These are phyloP conservation scores for Heliconius himera DNA, from an alignment of 1,140 invertebrate species.

Conservation along the genomic window DNA sequence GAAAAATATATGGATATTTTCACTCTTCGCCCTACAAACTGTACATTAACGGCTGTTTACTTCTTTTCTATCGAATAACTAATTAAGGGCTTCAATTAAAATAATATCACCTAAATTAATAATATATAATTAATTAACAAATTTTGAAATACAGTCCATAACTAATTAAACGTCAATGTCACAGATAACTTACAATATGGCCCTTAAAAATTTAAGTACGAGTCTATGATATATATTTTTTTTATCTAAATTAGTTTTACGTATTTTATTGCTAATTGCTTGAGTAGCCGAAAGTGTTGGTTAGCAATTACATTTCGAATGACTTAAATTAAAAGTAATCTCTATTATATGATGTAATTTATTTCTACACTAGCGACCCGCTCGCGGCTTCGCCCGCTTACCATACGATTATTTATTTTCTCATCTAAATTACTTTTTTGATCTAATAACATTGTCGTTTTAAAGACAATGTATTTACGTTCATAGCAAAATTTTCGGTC, in stretches of 20 bases:
- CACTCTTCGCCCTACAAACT: background rate
- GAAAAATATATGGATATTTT: background rate
- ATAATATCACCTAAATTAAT: background rate
- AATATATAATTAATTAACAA: background rate
- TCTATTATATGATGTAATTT: slow-evolving; percentile 25
- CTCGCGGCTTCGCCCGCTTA: too few relatives aligned
- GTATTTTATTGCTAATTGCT: slow-evolving; percentile 36
- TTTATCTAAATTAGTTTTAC: slow-evolving; percentile 26
- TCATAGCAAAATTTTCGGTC: too few relatives aligned
- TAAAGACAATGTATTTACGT: too few relatives aligned
- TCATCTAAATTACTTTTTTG: too few relatives aligned
- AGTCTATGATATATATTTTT: slow-evolving; percentile 21
- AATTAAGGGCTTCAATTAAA: slow-evolving; percentile 39
- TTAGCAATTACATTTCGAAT: slow-evolving; percentile 21
- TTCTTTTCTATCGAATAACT: background rate
- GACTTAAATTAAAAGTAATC: slow-evolving; percentile 26
- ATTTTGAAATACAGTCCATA: background rate
- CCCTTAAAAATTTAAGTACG: slow-evolving; percentile 23
- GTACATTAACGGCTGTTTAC: background rate
- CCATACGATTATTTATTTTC: too few relatives aligned
- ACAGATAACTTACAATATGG: slow-evolving; percentile 28
- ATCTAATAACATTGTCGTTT: too few relatives aligned
- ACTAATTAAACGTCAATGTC: slow-evolving; percentile 27
- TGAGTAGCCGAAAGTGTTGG: slow-evolving; percentile 23
- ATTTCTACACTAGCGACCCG: background rate